A percentile compares a stretch with the other conserved stretches of the same genome.
Conservation (phyloP, 2,888 invertebrate species). For the Archips crataeganus region DNA sequence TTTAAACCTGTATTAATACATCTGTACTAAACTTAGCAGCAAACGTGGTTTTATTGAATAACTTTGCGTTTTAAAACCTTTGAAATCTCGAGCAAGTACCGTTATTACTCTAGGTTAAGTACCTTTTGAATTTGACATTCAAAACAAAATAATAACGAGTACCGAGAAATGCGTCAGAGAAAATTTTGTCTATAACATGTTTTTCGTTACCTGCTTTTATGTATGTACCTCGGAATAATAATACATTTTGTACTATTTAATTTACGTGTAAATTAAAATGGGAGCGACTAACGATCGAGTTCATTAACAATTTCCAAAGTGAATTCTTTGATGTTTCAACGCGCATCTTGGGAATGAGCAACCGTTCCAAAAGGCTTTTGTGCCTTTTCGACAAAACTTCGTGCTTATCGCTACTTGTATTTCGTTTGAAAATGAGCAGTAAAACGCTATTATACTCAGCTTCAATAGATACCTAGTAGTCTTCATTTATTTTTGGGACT, state of each 20-base stretch:
- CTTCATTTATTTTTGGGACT: background rate
- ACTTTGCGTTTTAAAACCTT: background rate
- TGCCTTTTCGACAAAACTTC: constrained; percentile 20
- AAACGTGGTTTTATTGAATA: background rate
- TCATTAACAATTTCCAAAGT: constrained; percentile 42
- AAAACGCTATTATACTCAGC: background rate
- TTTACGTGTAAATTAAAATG: constrained; percentile 26
- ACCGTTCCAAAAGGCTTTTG: constrained; percentile 31
- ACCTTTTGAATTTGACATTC: background rate
- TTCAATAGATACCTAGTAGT: background rate
- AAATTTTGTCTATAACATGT: background rate
- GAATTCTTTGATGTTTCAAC: constrained; percentile 37
- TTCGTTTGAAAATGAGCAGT: background rate
- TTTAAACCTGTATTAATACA: too few species aligned
- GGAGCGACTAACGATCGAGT: constrained; percentile 23
- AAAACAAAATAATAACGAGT: background rate
- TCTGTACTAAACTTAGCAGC: background rate
- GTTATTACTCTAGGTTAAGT: background rate
- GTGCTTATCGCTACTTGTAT: background rate
- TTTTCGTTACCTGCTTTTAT: background rate
- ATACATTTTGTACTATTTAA: constrained; percentile 14
- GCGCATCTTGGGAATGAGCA: constrained; percentile 35
- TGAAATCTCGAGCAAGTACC: background rate
- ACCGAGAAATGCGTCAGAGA: background rate
- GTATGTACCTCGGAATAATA: background rate